phyloP scores from a whole-genome alignment of 2,797 vertebrate genomes.

The Merluccius polli region DNA sequence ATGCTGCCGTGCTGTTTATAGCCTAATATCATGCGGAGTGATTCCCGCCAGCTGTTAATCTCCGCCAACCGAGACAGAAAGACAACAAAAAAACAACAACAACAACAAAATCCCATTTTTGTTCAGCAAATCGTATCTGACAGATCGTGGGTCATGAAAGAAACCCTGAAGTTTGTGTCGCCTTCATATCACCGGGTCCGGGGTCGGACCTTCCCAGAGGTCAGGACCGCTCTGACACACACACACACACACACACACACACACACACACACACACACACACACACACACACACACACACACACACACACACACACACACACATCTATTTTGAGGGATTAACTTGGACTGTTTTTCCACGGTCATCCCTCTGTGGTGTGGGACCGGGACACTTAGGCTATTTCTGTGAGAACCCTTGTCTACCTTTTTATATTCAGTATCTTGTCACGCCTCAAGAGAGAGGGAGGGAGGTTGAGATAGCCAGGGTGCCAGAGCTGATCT shows the following conservation, averaged over 20 bases:
- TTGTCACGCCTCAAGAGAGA: not conserved
- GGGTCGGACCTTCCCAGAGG: not conserved
- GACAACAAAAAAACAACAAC: not conserved
- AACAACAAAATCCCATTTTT: not conserved
- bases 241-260: too few species aligned
- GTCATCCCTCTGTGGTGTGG: not conserved
- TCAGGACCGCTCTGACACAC: not conserved
- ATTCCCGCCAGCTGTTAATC: not conserved
- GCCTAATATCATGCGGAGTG: not conserved
- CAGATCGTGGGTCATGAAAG: too few species aligned
- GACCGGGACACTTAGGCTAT: not conserved
- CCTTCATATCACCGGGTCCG: not conserved
- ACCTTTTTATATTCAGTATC: too few species aligned
- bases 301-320: too few species aligned
- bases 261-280: too few species aligned
- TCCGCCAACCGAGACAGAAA: not conserved
- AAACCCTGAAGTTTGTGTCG: not conserved
- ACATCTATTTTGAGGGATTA: not conserved
- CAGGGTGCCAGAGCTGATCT: not conserved
- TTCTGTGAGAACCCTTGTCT: not conserved
- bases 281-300: too few species aligned
- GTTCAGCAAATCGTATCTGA: not conserved
- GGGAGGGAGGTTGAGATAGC: too few species aligned
- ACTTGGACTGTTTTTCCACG: not conserved
- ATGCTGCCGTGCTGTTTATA: not conserved